Evolutionary conservation across 2,888 invertebrate species (phyloP).

Genomic region (Leptopilina drosophilae): DNA sequence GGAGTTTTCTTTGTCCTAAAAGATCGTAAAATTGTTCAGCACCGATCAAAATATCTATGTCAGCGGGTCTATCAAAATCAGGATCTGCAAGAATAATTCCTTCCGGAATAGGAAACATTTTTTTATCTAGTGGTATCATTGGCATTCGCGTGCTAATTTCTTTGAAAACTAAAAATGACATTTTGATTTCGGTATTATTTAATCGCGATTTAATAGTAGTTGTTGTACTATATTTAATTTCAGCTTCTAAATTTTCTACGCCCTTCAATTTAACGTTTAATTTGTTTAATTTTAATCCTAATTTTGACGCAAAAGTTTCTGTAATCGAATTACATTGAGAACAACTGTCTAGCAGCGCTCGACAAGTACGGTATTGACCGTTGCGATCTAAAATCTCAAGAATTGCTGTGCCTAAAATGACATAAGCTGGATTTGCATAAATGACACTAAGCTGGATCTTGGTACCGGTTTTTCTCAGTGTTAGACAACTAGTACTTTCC

Average conservation of each 20-base stretch:
- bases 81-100: conserved; percentile 38
- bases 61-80: neutral
- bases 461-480: no score
- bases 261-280: no score
- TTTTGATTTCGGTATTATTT: neutral
- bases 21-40: no score
- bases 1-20: conserved; percentile 42
- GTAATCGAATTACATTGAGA: no score
- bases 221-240: neutral
- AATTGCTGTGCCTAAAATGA: neutral
- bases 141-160: neutral
- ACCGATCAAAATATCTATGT: conserved; percentile 47
- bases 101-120: neutral
- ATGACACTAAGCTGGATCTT: no score
- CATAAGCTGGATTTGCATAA: neutral
- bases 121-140: neutral
- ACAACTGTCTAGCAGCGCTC: no score
- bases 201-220: neutral
- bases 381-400: neutral
- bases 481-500: no score
- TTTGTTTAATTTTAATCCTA: no score
- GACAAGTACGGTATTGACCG: neutral
- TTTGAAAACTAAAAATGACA: neutral
- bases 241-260: neutral
- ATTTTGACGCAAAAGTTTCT: no score